Evolutionary conservation across 2,797 vertebrate genomes (phyloP).

Genomic region (Kryptopterus vitreolus): DNA sequence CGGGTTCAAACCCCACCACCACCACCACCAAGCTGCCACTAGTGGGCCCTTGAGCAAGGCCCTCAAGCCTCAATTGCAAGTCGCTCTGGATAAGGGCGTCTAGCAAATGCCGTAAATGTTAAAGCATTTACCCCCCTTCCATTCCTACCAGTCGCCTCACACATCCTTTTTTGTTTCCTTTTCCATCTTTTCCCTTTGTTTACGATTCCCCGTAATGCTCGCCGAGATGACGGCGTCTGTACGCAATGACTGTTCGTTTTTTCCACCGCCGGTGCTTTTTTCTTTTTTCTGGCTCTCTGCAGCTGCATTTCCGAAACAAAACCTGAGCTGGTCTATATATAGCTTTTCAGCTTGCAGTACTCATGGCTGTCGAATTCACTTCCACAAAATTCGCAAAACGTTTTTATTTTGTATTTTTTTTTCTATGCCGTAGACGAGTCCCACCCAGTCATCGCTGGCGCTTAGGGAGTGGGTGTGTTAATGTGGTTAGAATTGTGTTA

Average conservation of each 20-base stretch:
- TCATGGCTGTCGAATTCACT: neutral
- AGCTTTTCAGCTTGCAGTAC: neutral
- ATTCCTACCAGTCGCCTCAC: too few species aligned
- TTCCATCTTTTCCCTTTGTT: constrained; percentile 15
- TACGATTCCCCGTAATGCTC: constrained; percentile 8
- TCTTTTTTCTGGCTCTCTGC: neutral
- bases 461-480: neutral
- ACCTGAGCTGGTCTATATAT: neutral
- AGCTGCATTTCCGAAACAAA: neutral
- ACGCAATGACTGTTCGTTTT: constrained; percentile 17
- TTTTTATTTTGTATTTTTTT: neutral
- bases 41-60: too few species aligned
- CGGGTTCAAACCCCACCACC: too few species aligned
- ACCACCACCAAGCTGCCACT: too few species aligned
- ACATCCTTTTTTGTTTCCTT: neutral
- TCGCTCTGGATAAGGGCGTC: too few species aligned
- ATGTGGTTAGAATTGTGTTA: neutral
- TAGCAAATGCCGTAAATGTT: too few species aligned
- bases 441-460: neutral
- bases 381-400: neutral
- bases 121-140: too few species aligned
- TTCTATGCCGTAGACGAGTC: neutral
- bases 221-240: constrained; percentile 26
- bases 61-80: too few species aligned
- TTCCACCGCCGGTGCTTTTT: constrained; percentile 8